These are phyloP conservation scores for Aleadryas rufinucha DNA, from an alignment of 2,113 vertebrate genomes.

Conservation along the genomic window DNA sequence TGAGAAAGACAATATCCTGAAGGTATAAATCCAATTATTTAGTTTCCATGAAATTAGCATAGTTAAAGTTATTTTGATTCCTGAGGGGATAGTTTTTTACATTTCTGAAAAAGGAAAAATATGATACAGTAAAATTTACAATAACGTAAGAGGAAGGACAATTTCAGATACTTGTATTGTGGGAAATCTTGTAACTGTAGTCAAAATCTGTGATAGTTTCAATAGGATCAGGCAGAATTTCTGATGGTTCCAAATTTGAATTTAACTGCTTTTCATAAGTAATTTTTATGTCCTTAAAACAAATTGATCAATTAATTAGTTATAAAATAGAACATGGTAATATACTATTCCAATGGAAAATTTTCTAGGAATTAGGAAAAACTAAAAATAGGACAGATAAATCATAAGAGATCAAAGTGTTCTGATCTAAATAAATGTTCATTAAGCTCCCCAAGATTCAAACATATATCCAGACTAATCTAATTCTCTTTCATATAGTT, in stretches of 20 bases:
- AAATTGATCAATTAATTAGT: neutral
- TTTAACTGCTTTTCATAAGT: neutral
- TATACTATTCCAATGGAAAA: neutral
- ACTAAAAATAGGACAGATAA: neutral
- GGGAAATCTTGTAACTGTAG: neutral
- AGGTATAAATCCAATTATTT: constrained; percentile 40
- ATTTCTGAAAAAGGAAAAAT: neutral
- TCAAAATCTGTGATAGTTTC: neutral
- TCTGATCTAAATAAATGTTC: neutral
- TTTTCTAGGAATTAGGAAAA: neutral
- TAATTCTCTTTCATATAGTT: neutral
- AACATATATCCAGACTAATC: neutral
- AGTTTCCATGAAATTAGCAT: constrained; percentile 37
- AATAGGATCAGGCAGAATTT: neutral
- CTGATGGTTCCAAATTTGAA: neutral
- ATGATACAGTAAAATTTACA: neutral
- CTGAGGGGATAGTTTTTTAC: neutral
- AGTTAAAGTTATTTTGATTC: constrained; percentile 35
- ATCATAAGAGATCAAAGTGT: neutral
- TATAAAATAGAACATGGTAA: neutral
- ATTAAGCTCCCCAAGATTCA: neutral
- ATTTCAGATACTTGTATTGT: neutral
- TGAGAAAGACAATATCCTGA: constrained; percentile 23
- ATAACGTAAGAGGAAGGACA: neutral
- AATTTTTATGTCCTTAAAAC: neutral